Base-by-base conservation (phyloP, 2,797 vertebrate species). In the Chaetophractus vellerosus region DNA sequence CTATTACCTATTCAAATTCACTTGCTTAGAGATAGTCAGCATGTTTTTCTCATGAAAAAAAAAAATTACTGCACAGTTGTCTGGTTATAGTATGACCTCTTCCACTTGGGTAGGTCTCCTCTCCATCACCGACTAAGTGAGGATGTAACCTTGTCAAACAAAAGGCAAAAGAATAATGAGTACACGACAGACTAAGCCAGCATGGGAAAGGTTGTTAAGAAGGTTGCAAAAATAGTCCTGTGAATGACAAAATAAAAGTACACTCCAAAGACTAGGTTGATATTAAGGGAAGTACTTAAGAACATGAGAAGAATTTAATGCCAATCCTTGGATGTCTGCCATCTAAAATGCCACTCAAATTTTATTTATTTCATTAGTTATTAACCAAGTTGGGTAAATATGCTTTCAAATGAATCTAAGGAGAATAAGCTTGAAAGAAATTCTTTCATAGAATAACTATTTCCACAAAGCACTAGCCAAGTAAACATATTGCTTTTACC, bases 141-240 rank as follows among this genome's bases (percentile, higher is more conserved):
- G 84, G 0, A 89, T 31, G 3, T 78, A 94, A 95, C 94, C 90
- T 95, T 97, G 98, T 96, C 95, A 96, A 97, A 96, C 18, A 90
- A 64, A 97, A 97, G 97, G 90, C 48, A 93, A 96, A 96, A 97
- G 93, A 68, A 92, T 83, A 97, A 94, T 90, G 64, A 95, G 80
- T 59, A 48, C 64, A 71, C 11, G 4, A 90, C 84, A 95, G 95
- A 83, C 66, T 95, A 85, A 1, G 26, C 64, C 36, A 85, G 72
- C 61, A 72, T 16, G 59, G 94, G 91, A 91, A 95, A 88, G 33
- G 84, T 8, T 69, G 83, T 24, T 75, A 89, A 71, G 63, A 21
- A 69, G 88, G 86, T 6, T 91, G 72, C 95, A 95, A 91, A 96
- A 82, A 82, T 6, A 88, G 3, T 85, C 31, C n/a, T 57, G 78